Evolutionary conservation across 2,797 vertebrate species (phyloP).

Genomic region (Cuniculus paca): DNA sequence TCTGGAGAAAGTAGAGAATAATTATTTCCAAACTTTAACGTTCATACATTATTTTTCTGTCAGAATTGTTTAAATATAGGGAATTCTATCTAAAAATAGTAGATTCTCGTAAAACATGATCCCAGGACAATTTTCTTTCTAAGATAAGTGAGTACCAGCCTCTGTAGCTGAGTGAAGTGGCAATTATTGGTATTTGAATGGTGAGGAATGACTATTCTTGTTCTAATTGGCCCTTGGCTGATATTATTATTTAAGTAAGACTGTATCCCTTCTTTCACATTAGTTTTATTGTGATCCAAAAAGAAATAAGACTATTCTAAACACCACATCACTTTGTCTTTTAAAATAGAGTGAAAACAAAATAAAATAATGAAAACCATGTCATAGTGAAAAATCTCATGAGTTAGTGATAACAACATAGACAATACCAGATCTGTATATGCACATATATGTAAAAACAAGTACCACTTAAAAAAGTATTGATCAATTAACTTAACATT

Average conservation of each 20-base stretch:
- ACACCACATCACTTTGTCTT: conserved; percentile 19
- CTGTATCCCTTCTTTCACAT: conserved; percentile 32
- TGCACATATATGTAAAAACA: not conserved
- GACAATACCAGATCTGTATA: not conserved
- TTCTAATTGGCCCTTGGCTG: conserved; percentile 20
- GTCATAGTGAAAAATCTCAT: conserved; percentile 22
- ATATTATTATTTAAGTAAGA: conserved; percentile 25
- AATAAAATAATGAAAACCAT: not conserved
- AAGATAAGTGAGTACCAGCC: not conserved
- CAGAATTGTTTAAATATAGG: not conserved
- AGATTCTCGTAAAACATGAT: not conserved
- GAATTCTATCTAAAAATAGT: conserved; percentile 43
- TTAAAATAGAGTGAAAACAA: conserved; percentile 54
- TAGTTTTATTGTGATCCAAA: conserved; percentile 35
- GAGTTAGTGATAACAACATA: not conserved
- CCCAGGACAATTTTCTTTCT: not conserved
- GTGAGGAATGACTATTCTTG: not conserved
- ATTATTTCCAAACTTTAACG: conserved; percentile 10
- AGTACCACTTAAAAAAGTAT: not conserved
- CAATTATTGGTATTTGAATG: not conserved
- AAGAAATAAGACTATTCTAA: conserved; percentile 44
- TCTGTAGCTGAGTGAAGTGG: not conserved
- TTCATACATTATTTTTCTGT: not conserved
- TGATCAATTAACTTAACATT: not conserved
- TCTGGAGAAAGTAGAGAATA: conserved; percentile 9